Percentiles rank a stretch among this genome's conserved stretches.
phyloP scores from a whole-genome alignment of 2,888 invertebrate genomes.

The Notocelia uddmanniana region DNA sequence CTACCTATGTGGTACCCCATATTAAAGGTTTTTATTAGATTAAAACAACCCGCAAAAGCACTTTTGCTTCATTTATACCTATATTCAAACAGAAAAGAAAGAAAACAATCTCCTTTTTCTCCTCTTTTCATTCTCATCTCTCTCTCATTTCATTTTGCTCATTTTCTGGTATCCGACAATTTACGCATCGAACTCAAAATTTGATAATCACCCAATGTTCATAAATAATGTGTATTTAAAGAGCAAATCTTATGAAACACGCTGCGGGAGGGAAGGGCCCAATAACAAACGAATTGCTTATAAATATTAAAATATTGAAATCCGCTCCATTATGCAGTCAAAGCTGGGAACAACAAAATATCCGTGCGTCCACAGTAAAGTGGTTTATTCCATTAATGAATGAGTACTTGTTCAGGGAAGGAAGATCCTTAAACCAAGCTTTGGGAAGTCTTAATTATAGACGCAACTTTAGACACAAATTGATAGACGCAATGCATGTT shows the following conservation, averaged over 20 bases:
- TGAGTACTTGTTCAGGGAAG: slow-evolving; percentile 34
- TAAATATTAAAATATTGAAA: slow-evolving; percentile 80
- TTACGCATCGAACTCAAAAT: slow-evolving; percentile 39
- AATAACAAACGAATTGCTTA: slow-evolving; percentile 71
- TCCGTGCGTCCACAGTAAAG: slow-evolving; percentile 66
- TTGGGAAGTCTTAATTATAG: slow-evolving; percentile 8
- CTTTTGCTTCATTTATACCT: no score
- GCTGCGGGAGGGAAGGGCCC: slow-evolving; percentile 50
- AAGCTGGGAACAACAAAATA: slow-evolving; percentile 72
- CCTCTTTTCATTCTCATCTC: neutral
- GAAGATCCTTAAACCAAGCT: slow-evolving; percentile 12
- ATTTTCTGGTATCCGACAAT: neutral
- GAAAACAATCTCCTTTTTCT: neutral
- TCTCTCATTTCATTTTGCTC: no score
- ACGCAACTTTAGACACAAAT: no score
- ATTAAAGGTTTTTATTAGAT: no score
- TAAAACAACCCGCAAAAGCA: no score
- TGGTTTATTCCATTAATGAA: slow-evolving; percentile 55
- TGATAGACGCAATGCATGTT: no score
- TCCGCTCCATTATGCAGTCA: slow-evolving; percentile 73
- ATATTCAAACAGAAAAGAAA: no score
- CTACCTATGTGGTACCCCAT: no score
- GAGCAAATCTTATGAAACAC: slow-evolving; percentile 49
- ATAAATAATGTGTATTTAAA: slow-evolving; percentile 38
- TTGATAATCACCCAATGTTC: slow-evolving; percentile 28